A percentile compares a stretch with the other conserved stretches of the same genome.
Conservation (phyloP, 2,888 invertebrate species). For the Euproctis similis region DNA sequence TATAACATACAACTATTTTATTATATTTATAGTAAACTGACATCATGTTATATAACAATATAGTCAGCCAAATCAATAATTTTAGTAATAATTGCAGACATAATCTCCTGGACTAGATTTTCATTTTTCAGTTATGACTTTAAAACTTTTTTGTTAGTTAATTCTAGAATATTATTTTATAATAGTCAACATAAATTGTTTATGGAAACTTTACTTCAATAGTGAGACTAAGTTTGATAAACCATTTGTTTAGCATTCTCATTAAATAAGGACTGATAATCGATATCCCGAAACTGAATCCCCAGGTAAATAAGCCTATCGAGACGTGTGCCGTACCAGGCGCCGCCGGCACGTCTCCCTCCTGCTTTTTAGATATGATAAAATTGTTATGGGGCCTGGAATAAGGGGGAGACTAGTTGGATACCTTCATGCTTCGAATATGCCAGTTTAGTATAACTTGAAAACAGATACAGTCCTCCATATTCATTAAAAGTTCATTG, state of each 20-base stretch:
- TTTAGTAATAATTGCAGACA: not conserved
- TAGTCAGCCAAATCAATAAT: not conserved
- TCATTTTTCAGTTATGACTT: not conserved
- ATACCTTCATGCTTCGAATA: conserved; percentile 22
- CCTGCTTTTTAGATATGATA: conserved; percentile 43
- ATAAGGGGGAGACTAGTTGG: conserved; percentile 40
- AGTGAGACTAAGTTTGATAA: too few relatives aligned
- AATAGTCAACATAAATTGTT: too few relatives aligned
- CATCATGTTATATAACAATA: too few relatives aligned
- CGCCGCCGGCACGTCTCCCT: conserved; percentile 42
- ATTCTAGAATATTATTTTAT: too few relatives aligned
- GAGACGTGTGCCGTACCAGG: conserved; percentile 55
- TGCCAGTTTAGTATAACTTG: too few relatives aligned
- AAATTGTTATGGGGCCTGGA: conserved; percentile 50
- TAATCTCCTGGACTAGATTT: not conserved
- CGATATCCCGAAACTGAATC: too few relatives aligned
- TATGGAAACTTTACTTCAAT: too few relatives aligned
- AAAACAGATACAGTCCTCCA: too few relatives aligned
- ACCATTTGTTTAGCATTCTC: conserved; percentile 9
- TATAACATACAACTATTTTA: conserved; percentile 24
- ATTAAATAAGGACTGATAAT: conserved; percentile 14
- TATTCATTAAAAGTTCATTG: too few relatives aligned
- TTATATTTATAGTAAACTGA: not conserved
- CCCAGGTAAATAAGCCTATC: conserved; percentile 27
- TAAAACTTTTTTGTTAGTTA: not conserved